Conservation (phyloP, 2,888 invertebrate species). For the Theretra japonica region DNA sequence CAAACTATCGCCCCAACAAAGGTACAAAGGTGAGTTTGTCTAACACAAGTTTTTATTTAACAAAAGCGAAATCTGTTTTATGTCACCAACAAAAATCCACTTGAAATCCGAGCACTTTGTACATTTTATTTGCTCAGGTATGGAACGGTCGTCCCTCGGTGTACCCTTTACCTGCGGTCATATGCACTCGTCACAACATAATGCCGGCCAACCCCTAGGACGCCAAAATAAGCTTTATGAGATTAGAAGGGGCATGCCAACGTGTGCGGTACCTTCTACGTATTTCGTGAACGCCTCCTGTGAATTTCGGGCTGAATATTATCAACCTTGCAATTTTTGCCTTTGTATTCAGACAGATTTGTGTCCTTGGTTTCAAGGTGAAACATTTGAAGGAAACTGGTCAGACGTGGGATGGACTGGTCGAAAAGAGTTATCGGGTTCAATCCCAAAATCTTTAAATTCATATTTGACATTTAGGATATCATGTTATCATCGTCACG, state of each 20-base stretch:
- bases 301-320: background rate
- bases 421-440: background rate
- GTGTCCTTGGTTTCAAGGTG: too few relatives aligned
- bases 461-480: too few relatives aligned
- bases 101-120: constrained; percentile 30
- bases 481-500: too few relatives aligned
- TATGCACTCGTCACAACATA: constrained; percentile 53
- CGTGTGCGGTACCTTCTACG: constrained; percentile 33
- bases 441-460: too few relatives aligned
- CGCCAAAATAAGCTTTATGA: constrained; percentile 63
- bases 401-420: background rate
- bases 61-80: constrained; percentile 6
- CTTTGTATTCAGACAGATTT: background rate
- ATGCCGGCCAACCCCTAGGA: constrained; percentile 48
- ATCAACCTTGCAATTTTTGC: background rate
- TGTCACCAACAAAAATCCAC: constrained; percentile 12
- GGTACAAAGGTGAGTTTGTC: background rate
- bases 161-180: constrained; percentile 43
- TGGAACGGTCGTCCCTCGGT: constrained; percentile 33
- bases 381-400: too few relatives aligned
- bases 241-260: constrained; percentile 59
- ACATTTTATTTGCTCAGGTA: constrained; percentile 33
- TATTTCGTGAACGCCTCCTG: background rate
- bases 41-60: constrained; percentile 15
- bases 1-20: background rate